A percentile compares a stretch with the other conserved stretches of the same genome.
These are phyloP conservation scores for Polylopha cassiicola DNA, from an alignment of 2,888 invertebrate genomes.

Conservation along the genomic window DNA sequence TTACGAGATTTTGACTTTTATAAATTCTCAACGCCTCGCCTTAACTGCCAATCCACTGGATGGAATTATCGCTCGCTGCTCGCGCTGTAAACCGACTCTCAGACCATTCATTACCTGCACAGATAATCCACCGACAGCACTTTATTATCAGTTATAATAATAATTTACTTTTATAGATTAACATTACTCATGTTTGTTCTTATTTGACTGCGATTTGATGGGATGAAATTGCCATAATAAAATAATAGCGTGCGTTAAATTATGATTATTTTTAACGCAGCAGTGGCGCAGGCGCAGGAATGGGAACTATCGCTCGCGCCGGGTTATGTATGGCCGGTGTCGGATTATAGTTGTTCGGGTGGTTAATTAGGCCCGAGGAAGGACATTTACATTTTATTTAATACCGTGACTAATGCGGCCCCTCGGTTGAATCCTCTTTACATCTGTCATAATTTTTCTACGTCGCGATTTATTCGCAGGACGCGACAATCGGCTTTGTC, in stretches of 20 bases:
- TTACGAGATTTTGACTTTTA: conserved; percentile 72
- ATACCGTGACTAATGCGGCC: conserved; percentile 63
- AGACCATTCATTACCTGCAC: conserved; percentile 68
- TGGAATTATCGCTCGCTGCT: conserved; percentile 62
- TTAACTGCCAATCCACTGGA: conserved; percentile 63
- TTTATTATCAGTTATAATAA: conserved; percentile 76
- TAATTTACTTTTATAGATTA: conserved; percentile 75
- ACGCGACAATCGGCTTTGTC: conserved; percentile 66
- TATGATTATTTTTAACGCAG: conserved; percentile 44
- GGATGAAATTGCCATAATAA: conserved; percentile 62
- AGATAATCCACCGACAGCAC: conserved; percentile 72
- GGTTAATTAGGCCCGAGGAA: conserved; percentile 55
- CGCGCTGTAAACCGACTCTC: conserved; percentile 58
- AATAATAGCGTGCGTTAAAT: conserved; percentile 57
- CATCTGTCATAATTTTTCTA: conserved; percentile 77
- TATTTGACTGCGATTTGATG: conserved; percentile 69
- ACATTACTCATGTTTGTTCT: conserved; percentile 73
- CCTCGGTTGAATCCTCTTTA: conserved; percentile 46
- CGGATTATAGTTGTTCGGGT: conserved; percentile 53
- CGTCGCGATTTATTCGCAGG: conserved; percentile 70
- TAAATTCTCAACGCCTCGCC: conserved; percentile 65
- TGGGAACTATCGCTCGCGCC: conserved; percentile 40
- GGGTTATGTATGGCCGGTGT: conserved; percentile 38
- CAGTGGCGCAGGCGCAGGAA: conserved; percentile 28
- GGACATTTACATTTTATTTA: conserved; percentile 61